These are phyloP conservation scores for Arbacia lixula DNA, from an alignment of 53 echinoderm and acorn worm species.

Conservation along the genomic window DNA sequence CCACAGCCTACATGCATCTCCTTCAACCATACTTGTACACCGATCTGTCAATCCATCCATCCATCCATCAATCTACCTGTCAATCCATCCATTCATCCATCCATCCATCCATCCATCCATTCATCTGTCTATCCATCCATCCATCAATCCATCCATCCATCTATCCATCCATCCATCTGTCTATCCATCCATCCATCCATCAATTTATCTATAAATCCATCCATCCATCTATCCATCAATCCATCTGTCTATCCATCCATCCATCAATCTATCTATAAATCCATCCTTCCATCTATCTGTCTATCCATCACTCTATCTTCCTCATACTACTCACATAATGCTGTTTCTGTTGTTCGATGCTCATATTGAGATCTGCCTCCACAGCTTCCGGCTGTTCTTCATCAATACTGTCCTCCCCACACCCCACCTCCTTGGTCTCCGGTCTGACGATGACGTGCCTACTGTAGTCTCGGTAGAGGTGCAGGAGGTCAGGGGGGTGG, in stretches of 20 bases:
- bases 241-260: not conserved
- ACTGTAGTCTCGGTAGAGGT: slow-evolving; percentile 95
- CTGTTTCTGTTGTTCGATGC: slow-evolving; percentile 84
- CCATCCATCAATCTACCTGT: too few species aligned
- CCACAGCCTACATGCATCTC: too few species aligned
- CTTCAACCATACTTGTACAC: slow-evolving; percentile 75
- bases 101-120: too few species aligned
- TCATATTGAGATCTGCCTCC: slow-evolving; percentile 90
- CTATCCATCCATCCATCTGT: too few species aligned
- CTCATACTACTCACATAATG: slow-evolving; percentile 62
- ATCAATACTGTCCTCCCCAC: slow-evolving; percentile 86
- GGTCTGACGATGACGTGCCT: slow-evolving; percentile 79
- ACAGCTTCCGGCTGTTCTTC: slow-evolving; percentile 92
- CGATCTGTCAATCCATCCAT: too few species aligned
- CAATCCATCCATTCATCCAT: too few species aligned
- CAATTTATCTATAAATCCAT: not conserved
- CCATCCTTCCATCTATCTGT: not conserved
- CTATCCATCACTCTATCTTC: too few species aligned
- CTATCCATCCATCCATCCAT: too few species aligned
- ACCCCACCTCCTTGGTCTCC: slow-evolving; percentile 83
- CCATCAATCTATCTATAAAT: not conserved
- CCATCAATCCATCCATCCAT: too few species aligned
- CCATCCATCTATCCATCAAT: not conserved
- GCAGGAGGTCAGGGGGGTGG: slow-evolving; percentile 89
- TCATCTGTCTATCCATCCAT: too few species aligned